Evolutionary conservation across 2,888 invertebrate genomes (phyloP), one percentile per base, ranked within the genome.

Genomic region (Cephus pygmeus): DNA sequence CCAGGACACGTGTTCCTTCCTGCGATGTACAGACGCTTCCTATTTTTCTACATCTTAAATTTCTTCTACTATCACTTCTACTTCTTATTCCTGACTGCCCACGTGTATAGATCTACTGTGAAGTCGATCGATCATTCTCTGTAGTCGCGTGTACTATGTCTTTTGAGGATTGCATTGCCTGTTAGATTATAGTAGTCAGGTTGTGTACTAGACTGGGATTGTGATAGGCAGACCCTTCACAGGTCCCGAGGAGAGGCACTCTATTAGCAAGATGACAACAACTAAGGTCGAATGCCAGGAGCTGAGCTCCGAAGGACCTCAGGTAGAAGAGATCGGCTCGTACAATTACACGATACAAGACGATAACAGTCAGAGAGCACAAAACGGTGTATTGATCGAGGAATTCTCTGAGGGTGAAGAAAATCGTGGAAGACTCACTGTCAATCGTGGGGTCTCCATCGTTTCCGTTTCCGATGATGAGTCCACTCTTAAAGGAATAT

Each of bases 171-270:
- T 56, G 56, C 23, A 56, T 56, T 56, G 56, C 56, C 56, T 56
- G 56, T 56, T 56, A 56, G 56, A 23, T 56, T 56, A 23, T 56
- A 56, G 23, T 56, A 56, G 56, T 56, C 23, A 56, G 56, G 23
- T 23, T 56, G 23, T 71, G 71, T 23, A 6, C 71, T 33, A 71
- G 56, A 75, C 30, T 56, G 80, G 77, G 80, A 79, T 79, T 68
- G 85, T 85, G 85, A 85, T 82, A 84, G 81, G 82, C 83, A 86
- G 86, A 86, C 85, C 85, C 81, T 91, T 88, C 90, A 79, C 90
- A 95, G 94, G 94, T 94, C 94, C 94, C 85, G 94, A 94, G 84
- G 94, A 94, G 93, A 93, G 93, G 86, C 94, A 93, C 91, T 93
- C 93, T 84, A 93, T 94, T 91, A 94, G 94, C 92, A 94, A 94